Evolutionary conservation across 2,888 invertebrate species (phyloP), one percentile per base, ranked within the genome.

Genomic region (Papilio gigon): DNA sequence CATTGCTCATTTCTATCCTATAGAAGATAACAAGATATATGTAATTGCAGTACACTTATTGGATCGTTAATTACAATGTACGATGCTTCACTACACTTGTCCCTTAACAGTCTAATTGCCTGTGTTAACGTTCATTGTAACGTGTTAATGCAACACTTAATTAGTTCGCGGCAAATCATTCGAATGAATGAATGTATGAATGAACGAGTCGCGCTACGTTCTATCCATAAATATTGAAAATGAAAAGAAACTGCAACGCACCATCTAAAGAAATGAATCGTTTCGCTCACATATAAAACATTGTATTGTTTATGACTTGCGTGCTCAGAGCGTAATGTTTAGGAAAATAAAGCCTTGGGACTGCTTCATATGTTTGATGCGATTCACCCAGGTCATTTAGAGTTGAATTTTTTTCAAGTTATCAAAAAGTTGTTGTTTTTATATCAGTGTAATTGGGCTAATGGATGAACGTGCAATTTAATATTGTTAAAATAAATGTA

Each of bases 101-200:
- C 60, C 67, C 70, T 72, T 74, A 70, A 66, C 69, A 68, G 70
- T 71, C 59, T 74, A 76, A 76, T 74, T 73, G 71, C 70, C 60
- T 65, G 65, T 72, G 70, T 72, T 70, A 70, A 68, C 70, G 68
- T 67, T 53, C 65, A 17, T 60, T 58, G 71, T 69, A 67, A 73
- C 68, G 64, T 71, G 72, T 72, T 71, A 71, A 71, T 70, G 61
- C 70, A 71, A 72, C 70, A 63, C 35, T 66, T 66, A 68, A 73
- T 71, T 73, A 72, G 68, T 68, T 61, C 66, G 42, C 60, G 35
- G 71, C 44, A 71, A 70, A 72, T 74, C 71, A 73, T 68, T 71
- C 60, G 74, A 72, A 71, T 74, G 70, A 75, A 75, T 73, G 71
- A 74, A 74, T 72, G 71, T 64, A 70, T 74, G 72, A 72, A 73